Conservation (phyloP, 1,140 invertebrate genomes). For the Drosophila ogumai region DNA sequence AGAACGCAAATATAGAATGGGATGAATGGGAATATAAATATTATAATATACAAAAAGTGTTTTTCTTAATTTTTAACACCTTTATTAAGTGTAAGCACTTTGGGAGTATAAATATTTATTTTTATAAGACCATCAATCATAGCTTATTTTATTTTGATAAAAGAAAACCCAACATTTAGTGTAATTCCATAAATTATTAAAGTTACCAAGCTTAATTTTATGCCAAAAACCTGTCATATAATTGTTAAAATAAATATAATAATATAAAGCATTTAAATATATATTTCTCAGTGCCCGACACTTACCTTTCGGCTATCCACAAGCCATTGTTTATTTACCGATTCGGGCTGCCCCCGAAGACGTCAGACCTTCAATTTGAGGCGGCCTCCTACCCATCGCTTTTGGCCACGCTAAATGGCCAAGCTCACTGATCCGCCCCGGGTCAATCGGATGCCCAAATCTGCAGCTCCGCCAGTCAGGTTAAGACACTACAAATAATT, state of each 20-base stretch:
- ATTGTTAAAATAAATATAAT: neutral
- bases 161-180: no score
- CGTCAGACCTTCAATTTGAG: conserved; percentile 42
- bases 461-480: neutral
- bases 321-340: conserved; percentile 19
- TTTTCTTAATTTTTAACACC: neutral
- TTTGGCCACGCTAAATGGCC: conserved; percentile 28
- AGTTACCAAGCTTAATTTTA: neutral
- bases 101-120: no score
- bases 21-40: no score
- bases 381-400: conserved; percentile 19
- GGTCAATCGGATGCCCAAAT: conserved; percentile 25
- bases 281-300: conserved; percentile 2
- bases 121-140: neutral
- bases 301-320: conserved; percentile 15
- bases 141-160: neutral
- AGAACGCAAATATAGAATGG: no score
- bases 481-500: conserved; percentile 54
- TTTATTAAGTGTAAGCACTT: no score
- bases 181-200: no score
- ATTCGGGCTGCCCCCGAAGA: conserved; percentile 28
- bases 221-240: neutral
- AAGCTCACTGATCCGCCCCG: conserved; percentile 34
- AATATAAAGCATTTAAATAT: neutral
- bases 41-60: neutral